phyloP scores from a whole-genome alignment of 2,888 invertebrate species.

The Agrilus biguttatus region DNA sequence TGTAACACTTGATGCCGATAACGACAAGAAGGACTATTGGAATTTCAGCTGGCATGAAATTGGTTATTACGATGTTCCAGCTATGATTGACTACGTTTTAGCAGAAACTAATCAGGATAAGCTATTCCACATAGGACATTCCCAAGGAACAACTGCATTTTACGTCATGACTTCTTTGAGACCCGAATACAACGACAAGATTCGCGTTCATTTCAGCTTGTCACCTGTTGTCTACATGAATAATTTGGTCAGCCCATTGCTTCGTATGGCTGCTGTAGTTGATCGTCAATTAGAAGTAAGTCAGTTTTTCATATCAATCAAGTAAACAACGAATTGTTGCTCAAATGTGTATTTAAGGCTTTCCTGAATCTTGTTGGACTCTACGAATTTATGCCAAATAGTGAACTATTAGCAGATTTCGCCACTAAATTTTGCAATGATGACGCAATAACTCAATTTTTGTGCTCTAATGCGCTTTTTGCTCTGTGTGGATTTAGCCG shows the following conservation, averaged over 20 bases:
- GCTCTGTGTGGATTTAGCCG: conserved; percentile 23
- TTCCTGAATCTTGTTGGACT: conserved; percentile 16
- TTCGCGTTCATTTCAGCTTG: conserved; percentile 37
- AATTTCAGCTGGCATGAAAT: conserved; percentile 67
- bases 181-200: conserved; percentile 38
- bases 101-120: conserved; percentile 28
- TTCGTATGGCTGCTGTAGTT: conserved; percentile 6
- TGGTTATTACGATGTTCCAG: conserved; percentile 62
- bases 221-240: conserved; percentile 44
- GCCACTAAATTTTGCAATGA: conserved; percentile 33
- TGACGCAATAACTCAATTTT: conserved; percentile 16
- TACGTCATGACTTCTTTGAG: conserved; percentile 37
- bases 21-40: conserved; percentile 18
- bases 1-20: conserved; percentile 17
- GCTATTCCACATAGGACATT: conserved; percentile 44
- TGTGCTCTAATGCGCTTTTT: conserved; percentile 25
- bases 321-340: no score
- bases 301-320: not conserved
- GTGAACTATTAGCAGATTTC: conserved; percentile 33
- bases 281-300: conserved; percentile 3
- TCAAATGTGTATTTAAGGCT: not conserved
- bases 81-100: conserved; percentile 63
- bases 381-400: conserved; percentile 49
- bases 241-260: conserved; percentile 32
- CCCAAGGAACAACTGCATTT: conserved; percentile 43